Evolutionary conservation across 2,113 vertebrate species (phyloP).

Genomic region (Neodontobutis hainanensis): DNA sequence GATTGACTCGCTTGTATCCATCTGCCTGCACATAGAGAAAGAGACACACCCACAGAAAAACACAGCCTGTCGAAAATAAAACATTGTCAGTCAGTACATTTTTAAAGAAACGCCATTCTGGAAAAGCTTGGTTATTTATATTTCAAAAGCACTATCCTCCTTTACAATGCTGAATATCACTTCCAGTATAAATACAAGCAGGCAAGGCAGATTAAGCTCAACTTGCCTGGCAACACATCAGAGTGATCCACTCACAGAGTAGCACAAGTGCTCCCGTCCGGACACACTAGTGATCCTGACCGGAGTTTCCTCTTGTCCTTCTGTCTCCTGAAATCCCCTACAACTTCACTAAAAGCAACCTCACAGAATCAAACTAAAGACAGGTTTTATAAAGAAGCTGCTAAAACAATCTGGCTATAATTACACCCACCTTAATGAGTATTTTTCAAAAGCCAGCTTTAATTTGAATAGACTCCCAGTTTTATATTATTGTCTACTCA

Average conservation of each 20-base stretch:
- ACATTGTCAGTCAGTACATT: constrained; percentile 18
- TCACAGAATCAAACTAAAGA: constrained; percentile 59
- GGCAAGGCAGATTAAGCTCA: constrained; percentile 55
- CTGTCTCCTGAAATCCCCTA: constrained; percentile 43
- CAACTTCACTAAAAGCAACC: constrained; percentile 48
- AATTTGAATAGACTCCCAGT: constrained; percentile 59
- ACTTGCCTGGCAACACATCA: constrained; percentile 68
- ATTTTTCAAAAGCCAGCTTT: constrained; percentile 61
- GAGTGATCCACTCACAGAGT: constrained; percentile 3
- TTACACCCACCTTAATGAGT: constrained; percentile 71
- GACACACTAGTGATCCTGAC: constrained; percentile 13
- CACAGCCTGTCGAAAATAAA: constrained; percentile 2
- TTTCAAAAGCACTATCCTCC: constrained; percentile 14
- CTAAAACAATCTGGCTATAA: constrained; percentile 64
- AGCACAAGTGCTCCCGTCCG: constrained; percentile 8
- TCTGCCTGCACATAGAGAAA: constrained; percentile 1
- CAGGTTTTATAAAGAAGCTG: constrained; percentile 60
- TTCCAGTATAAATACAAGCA: constrained; percentile 46
- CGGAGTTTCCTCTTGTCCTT: constrained; percentile 45
- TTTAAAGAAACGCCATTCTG: background rate
- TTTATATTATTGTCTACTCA: constrained; percentile 51
- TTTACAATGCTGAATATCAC: constrained; percentile 32
- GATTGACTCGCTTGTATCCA: constrained; percentile 6
- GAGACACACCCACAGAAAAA: constrained; percentile 5
- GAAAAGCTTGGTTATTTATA: background rate